Percentiles rank a stretch among this genome's conserved stretches.
phyloP scores from a whole-genome alignment of 2,888 invertebrate genomes.

The Mylabris sibirica region DNA sequence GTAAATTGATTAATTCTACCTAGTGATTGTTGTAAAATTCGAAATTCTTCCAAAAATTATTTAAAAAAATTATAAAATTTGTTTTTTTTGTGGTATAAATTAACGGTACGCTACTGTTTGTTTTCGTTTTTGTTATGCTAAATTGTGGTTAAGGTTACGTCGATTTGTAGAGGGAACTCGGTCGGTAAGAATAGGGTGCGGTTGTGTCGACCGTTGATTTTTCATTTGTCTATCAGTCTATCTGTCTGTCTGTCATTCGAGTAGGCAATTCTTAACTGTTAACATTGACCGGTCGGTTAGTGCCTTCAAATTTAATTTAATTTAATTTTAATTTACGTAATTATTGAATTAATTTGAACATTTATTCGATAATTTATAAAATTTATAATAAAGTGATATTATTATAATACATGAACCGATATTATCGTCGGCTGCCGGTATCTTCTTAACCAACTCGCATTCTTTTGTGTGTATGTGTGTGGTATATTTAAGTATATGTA shows the following conservation, averaged over 20 bases:
- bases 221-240: slow-evolving; percentile 27
- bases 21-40: background rate
- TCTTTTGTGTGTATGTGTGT: slow-evolving; percentile 2
- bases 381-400: background rate
- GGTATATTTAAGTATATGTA: slow-evolving; percentile 18
- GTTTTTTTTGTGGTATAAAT: too few relatives aligned
- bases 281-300: slow-evolving; percentile 31
- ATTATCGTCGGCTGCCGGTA: slow-evolving; percentile 3
- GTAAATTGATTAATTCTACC: background rate
- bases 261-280: slow-evolving; percentile 34
- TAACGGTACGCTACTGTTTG: background rate
- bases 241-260: slow-evolving; percentile 43
- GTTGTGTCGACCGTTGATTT: slow-evolving; percentile 42
- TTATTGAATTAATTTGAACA: background rate
- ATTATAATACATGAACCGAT: background rate
- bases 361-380: background rate
- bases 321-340: background rate
- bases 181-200: slow-evolving; percentile 51
- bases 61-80: too few relatives aligned
- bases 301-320: background rate
- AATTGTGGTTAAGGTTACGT: background rate
- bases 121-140: background rate
- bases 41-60: background rate
- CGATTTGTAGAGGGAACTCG: background rate
- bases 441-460: background rate